Evolutionary conservation across 2,113 vertebrate genomes (phyloP).

Genomic region (Pluvianellus socialis): DNA sequence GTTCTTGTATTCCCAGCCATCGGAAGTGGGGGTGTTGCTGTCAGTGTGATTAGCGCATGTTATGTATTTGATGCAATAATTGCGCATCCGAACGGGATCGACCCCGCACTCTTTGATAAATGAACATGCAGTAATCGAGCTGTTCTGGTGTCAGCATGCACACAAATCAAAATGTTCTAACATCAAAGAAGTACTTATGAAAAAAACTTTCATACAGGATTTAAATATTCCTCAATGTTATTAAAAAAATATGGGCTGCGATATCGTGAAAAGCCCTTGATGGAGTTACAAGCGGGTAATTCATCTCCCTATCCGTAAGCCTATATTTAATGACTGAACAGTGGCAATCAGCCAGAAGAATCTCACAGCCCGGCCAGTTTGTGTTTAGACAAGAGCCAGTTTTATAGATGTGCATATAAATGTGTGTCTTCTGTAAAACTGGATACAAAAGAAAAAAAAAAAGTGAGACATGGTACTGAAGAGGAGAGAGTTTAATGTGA

Average conservation of each 20-base stretch:
- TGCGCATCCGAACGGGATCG: neutral
- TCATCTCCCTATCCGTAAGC: slow-evolving; percentile 24
- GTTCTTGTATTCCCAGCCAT: neutral
- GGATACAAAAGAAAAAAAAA: neutral
- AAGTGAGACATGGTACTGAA: neutral
- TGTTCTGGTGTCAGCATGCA: slow-evolving; percentile 56
- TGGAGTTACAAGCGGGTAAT: slow-evolving; percentile 37
- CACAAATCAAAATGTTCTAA: slow-evolving; percentile 55
- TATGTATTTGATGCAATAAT: neutral
- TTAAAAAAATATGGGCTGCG: slow-evolving; percentile 53
- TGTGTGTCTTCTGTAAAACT: neutral
- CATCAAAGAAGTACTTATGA: slow-evolving; percentile 12
- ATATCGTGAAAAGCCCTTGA: slow-evolving; percentile 43
- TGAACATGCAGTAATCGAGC: slow-evolving; percentile 36
- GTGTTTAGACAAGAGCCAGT: slow-evolving; percentile 24
- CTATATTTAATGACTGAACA: slow-evolving; percentile 23
- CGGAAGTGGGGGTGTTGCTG: neutral
- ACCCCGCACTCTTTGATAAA: neutral
- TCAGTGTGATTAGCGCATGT: neutral
- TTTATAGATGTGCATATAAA: neutral
- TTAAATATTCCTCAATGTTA: slow-evolving; percentile 28
- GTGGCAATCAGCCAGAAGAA: slow-evolving; percentile 43
- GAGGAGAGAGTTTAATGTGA: neutral
- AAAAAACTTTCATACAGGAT: slow-evolving; percentile 34
- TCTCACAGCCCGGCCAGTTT: neutral